phyloP scores from a whole-genome alignment of 1,140 invertebrate genomes.

The Samia ricini region DNA sequence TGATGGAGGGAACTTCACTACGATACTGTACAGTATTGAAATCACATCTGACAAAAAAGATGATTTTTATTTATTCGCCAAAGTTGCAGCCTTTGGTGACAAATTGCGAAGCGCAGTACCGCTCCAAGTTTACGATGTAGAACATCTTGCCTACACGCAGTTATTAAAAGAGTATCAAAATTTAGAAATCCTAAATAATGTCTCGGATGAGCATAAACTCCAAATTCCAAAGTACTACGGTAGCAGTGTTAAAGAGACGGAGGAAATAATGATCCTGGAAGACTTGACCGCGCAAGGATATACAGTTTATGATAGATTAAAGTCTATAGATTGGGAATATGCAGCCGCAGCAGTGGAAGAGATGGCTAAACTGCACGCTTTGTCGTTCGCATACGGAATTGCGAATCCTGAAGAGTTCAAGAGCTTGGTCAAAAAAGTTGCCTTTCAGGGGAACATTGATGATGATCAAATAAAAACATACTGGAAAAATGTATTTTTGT shows the following conservation, averaged over 20 bases:
- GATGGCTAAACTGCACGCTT: constrained; percentile 31
- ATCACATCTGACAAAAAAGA: constrained; percentile 25
- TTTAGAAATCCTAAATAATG: constrained; percentile 32
- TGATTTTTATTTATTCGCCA: constrained; percentile 45
- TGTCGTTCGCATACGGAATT: constrained; percentile 22
- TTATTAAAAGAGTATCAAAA: constrained; percentile 35
- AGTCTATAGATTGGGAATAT: constrained; percentile 24
- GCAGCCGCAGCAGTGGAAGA: constrained; percentile 19
- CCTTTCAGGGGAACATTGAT: background rate
- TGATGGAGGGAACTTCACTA: constrained; percentile 43
- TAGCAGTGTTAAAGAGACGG: background rate
- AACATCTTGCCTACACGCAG: constrained; percentile 40
- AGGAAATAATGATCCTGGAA: constrained; percentile 28
- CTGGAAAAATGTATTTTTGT: background rate
- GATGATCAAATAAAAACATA: background rate
- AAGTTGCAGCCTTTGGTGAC: constrained; percentile 41
- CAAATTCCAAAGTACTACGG: constrained; percentile 24
- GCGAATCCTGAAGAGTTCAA: constrained; percentile 23
- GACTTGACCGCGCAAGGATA: constrained; percentile 21
- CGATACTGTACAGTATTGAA: constrained; percentile 28
- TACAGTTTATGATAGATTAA: constrained; percentile 12
- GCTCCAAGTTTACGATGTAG: constrained; percentile 34
- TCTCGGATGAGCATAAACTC: constrained; percentile 31
- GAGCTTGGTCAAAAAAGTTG: background rate
- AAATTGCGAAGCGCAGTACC: constrained; percentile 26